phyloP scores from a whole-genome alignment of 2,888 invertebrate species.

The Teleogryllus oceanicus region DNA sequence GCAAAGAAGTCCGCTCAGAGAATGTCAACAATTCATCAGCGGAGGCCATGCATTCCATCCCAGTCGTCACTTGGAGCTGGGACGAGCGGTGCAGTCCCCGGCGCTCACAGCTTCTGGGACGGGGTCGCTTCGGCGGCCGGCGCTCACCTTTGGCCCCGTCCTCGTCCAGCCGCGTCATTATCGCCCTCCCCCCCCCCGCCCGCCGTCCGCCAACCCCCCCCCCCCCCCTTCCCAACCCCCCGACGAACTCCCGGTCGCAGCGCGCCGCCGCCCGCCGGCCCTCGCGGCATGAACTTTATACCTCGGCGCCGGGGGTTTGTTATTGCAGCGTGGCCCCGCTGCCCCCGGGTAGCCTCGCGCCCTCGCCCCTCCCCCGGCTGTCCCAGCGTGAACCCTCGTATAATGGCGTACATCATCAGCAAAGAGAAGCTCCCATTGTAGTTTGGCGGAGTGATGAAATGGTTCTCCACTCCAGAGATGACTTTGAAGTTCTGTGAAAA shows the following conservation, averaged over 20 bases:
- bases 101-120: too few relatives aligned
- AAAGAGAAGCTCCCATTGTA: conserved; percentile 18
- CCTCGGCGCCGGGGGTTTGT: background rate
- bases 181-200: too few relatives aligned
- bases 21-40: too few relatives aligned
- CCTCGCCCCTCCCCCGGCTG: background rate
- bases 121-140: too few relatives aligned
- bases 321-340: conserved; percentile 6
- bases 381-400: conserved; percentile 1
- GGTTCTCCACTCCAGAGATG: background rate
- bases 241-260: background rate
- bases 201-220: too few relatives aligned
- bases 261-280: background rate
- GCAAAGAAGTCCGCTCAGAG: too few relatives aligned
- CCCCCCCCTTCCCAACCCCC: too few relatives aligned
- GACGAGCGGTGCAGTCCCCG: too few relatives aligned
- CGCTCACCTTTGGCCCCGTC: too few relatives aligned
- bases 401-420: conserved; percentile 18
- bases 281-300: background rate
- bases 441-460: conserved; percentile 18
- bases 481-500: conserved; percentile 1
- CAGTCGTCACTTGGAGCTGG: too few relatives aligned
- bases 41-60: too few relatives aligned
- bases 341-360: background rate
- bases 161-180: too few relatives aligned